Base-by-base conservation (phyloP, 2,888 invertebrate genomes). In the Drosophila recens region DNA sequence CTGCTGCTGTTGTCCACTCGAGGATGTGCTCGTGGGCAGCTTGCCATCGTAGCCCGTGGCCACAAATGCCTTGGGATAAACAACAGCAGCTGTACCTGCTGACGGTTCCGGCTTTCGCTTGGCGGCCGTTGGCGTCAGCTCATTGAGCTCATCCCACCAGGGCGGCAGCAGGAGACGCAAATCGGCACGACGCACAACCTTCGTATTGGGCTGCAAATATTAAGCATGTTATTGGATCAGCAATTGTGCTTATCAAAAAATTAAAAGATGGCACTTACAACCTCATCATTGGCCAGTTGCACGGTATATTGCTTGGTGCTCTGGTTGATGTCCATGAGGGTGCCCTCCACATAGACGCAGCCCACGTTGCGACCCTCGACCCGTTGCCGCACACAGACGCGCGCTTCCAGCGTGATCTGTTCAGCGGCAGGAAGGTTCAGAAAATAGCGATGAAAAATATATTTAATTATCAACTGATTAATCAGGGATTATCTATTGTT, bases 131-230 rank as follows among this genome's bases (percentile, higher is more conserved):
- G 87, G 78, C 33, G 90, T 78, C 63, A 94, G 93, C 86, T 96
- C 96, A 87, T 96, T 97, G 67, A 99, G 93, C 93, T 99, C 99
- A 89, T 99, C 99, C 93, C 96, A 97, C 99, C 99, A 99, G 0
- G 99, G 99, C 15, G 98, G 98, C 90, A 96, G 95, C 79, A 98
- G 93, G 30, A 99, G 94, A 27, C 99, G 95, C 68, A 99, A 94
- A 92, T 98, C 98, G 4, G 98, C 97, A 40, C 99, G 94, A 90
- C 97, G 96, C 73, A 98, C 97, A 87, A 96, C 89, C 74, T 91
- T 91, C 11, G 75, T 79, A 20, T 68, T 64, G 49, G 78, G 65
- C 88, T 86, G 38, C 5, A 74, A 42, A 0, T 4, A n/a, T 5
- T 10, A 62, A 10, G 15, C 11, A 33, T 1, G n/a, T 5, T n/a